phyloP scores from a whole-genome alignment of 2,888 invertebrate genomes.

The Aleiodes testaceus region DNA sequence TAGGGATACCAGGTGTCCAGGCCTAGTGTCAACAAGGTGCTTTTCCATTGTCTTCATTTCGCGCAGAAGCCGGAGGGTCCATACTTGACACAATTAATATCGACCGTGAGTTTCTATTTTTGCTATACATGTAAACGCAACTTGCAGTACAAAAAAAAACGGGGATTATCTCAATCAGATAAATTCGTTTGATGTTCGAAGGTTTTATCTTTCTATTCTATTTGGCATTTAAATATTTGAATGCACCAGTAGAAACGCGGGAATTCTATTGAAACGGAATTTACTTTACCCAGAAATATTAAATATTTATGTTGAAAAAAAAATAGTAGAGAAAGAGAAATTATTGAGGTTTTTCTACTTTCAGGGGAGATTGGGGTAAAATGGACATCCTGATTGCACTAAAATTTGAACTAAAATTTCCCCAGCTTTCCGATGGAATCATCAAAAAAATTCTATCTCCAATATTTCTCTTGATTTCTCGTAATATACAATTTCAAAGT shows the following conservation, averaged over 20 bases:
- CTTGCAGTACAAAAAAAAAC: background rate
- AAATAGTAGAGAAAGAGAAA: too few species aligned
- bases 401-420: too few species aligned
- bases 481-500: too few species aligned
- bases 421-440: too few species aligned
- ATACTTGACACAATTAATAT: constrained; percentile 72
- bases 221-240: background rate
- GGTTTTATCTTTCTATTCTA: background rate
- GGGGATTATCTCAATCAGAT: constrained; percentile 1
- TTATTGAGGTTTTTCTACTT: too few species aligned
- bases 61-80: constrained; percentile 56
- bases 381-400: too few species aligned
- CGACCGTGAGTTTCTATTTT: constrained; percentile 70
- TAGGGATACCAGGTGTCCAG: constrained; percentile 32
- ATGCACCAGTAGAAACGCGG: background rate
- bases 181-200: background rate
- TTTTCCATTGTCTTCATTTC: constrained; percentile 56
- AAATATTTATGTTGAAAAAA: too few species aligned
- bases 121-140: constrained; percentile 52
- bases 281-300: too few species aligned
- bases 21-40: constrained; percentile 43
- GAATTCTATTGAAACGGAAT: background rate
- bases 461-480: too few species aligned
- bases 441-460: too few species aligned
- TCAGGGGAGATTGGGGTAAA: too few species aligned